Conservation (phyloP, 1,140 invertebrate genomes). For the Dysdera silvatica region DNA sequence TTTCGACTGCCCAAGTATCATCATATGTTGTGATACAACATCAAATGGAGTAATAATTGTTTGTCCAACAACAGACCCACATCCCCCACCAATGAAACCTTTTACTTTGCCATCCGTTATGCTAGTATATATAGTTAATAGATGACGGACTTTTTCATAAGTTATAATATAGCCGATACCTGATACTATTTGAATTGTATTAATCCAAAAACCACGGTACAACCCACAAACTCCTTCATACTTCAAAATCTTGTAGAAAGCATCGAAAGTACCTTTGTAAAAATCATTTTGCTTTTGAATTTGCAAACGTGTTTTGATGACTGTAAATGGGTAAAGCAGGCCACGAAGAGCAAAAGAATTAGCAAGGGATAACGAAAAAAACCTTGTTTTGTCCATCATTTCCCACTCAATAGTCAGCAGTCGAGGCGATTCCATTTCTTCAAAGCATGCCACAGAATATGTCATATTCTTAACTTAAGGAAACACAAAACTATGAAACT, state of each 20-base stretch:
- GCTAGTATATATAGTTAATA: slow-evolving; percentile 57
- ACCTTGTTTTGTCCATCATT: slow-evolving; percentile 93
- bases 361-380: slow-evolving; percentile 86
- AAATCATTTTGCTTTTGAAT: slow-evolving; percentile 72
- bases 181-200: slow-evolving; percentile 59
- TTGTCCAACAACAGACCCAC: slow-evolving; percentile 85
- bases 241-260: slow-evolving; percentile 76
- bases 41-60: slow-evolving; percentile 95
- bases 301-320: slow-evolving; percentile 95
- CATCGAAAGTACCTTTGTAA: slow-evolving; percentile 80
- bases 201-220: slow-evolving; percentile 85
- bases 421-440: slow-evolving; percentile 27
- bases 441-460: too few species aligned
- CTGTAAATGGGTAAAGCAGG: slow-evolving; percentile 84
- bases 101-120: slow-evolving; percentile 55
- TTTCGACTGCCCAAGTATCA: slow-evolving; percentile 65
- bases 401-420: slow-evolving; percentile 93
- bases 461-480: too few species aligned
- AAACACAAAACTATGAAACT: too few species aligned
- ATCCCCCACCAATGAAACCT: slow-evolving; percentile 63
- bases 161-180: slow-evolving; percentile 79
- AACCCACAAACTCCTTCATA: slow-evolving; percentile 79
- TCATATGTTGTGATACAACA: slow-evolving; percentile 90
- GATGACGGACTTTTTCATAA: slow-evolving; percentile 82
- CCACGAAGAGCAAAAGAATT: slow-evolving; percentile 77